Percentiles rank a stretch among this genome's conserved stretches.
Evolutionary conservation across 2,113 vertebrate species (phyloP).

Genomic region (Trichechus manatus): DNA sequence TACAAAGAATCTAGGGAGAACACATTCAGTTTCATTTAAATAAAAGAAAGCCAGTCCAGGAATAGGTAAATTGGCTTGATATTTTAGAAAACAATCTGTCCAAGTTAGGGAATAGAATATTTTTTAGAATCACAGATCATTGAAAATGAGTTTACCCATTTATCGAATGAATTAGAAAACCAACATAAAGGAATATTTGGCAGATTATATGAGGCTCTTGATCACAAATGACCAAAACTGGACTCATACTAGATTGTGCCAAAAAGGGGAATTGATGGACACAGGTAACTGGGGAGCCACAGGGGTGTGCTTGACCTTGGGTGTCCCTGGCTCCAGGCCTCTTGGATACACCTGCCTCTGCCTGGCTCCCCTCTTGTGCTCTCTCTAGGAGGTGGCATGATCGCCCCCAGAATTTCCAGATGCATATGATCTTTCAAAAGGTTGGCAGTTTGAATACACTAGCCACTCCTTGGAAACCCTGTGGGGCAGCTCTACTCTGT

Average conservation of each 20-base stretch:
- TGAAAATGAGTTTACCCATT: neutral
- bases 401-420: neutral
- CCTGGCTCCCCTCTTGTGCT: neutral
- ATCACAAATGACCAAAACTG: neutral
- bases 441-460: no score
- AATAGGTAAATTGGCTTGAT: neutral
- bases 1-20: neutral
- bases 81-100: constrained; percentile 15
- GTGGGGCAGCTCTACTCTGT: no score
- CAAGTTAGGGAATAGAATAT: neutral
- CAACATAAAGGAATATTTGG: neutral
- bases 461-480: no score
- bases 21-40: constrained; percentile 24
- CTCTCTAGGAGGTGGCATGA: neutral
- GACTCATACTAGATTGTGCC: neutral
- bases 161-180: constrained; percentile 47
- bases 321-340: neutral
- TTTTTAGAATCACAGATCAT: neutral
- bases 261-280: neutral
- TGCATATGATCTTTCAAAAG: neutral
- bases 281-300: neutral
- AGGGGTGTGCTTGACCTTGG: neutral
- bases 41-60: neutral
- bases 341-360: neutral
- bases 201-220: neutral